phyloP scores from a whole-genome alignment of 2,113 vertebrate genomes.

The Lepisosteus oculatus region DNA sequence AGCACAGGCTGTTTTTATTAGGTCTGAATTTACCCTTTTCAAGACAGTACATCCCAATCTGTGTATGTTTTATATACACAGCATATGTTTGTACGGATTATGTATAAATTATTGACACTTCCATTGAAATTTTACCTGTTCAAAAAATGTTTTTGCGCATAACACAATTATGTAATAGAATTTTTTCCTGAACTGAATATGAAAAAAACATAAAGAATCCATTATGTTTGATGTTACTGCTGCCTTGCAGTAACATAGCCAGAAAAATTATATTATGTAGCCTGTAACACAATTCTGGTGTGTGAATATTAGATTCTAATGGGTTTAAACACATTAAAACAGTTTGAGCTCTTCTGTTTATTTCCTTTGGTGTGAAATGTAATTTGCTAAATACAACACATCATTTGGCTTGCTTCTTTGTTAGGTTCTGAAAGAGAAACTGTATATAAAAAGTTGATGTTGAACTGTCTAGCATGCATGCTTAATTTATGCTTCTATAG shows the following conservation, averaged over 20 bases:
- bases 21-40: too few species aligned
- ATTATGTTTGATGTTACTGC: conserved; percentile 72
- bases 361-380: conserved; percentile 66
- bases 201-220: conserved; percentile 51
- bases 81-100: not conserved
- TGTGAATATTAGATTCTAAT: conserved; percentile 78
- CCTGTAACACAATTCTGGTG: conserved; percentile 70
- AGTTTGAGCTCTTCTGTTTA: conserved; percentile 72
- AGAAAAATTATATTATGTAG: conserved; percentile 66
- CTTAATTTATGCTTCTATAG: too few species aligned
- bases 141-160: not conserved
- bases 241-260: conserved; percentile 52
- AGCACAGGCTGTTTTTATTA: too few species aligned
- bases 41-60: too few species aligned
- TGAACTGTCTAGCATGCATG: too few species aligned
- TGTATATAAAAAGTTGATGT: too few species aligned
- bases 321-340: conserved; percentile 70
- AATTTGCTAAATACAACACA: conserved; percentile 66
- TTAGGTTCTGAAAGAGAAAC: conserved; percentile 14
- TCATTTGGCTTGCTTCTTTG: conserved; percentile 45
- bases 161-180: conserved; percentile 37
- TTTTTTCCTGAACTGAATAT: conserved; percentile 43
- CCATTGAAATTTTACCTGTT: not conserved
- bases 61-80: too few species aligned
- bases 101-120: not conserved